Evolutionary conservation across 1,140 invertebrate species (phyloP), one percentile per base, ranked within the genome.

Genomic region (Heliconius hewitsoni): DNA sequence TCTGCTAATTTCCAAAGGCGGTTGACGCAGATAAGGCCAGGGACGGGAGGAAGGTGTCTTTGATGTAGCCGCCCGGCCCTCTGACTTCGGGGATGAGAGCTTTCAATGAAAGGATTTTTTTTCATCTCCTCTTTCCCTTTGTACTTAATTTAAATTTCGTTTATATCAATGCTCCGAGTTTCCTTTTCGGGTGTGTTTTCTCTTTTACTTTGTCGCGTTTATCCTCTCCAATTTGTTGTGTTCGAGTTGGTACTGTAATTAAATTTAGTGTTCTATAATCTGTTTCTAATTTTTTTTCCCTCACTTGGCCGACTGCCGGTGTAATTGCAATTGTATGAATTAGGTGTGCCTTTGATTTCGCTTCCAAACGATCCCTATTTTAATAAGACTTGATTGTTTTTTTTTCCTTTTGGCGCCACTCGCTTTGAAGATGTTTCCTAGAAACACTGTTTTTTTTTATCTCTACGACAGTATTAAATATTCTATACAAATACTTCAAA

Each of bases 101-200:
- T 92, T 91, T 92, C 91, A 92, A 93, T 94, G 93, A 93, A 94
- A 94, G 93, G 93, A 94, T 94, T 93, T 94, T 93, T 37, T 94
- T 94, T 90, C 88, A 91, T 91, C 90, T 93, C 87, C 90, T 91
- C 89, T 90, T 93, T 91, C 92, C 91, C 91, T 94, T 94, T 94
- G 93, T 94, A 93, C 93, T 94, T 94, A 94, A 94, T 94, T 94
- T 94, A 94, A 94, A 94, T 94, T 94, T 94, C 93, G 93, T 94
- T 94, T 94, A 93, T 94, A 94, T 93, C 93, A 92, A 92, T 93
- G 93, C 91, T 93, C 84, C 87, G 91, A 91, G 90, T 93, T 93
- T 93, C 91, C 91, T 93, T 91, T 92, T 91, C 81, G 85, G 84
- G 89, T 89, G 90, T 93, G 91, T 93, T 93, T 93, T 92, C 90